These are phyloP conservation scores for Anoura caudifer DNA, from an alignment of 2,113 vertebrate species.

Conservation along the genomic window DNA sequence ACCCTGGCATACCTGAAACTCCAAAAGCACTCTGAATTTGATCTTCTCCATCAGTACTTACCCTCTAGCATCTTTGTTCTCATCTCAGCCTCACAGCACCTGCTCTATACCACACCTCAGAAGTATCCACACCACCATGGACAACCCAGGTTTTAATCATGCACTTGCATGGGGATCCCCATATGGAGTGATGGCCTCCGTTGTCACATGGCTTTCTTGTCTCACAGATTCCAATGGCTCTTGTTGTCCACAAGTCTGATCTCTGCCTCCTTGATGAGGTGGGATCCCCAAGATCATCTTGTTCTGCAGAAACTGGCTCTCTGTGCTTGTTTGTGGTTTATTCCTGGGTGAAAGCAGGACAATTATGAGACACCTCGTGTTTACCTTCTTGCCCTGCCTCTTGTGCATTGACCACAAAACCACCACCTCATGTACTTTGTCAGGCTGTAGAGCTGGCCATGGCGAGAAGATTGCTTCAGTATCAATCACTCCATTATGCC, in stretches of 20 bases:
- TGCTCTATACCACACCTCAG: background rate
- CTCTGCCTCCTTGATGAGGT: background rate
- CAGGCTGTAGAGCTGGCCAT: background rate
- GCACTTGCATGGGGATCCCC: background rate
- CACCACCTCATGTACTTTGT: background rate
- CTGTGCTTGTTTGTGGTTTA: background rate
- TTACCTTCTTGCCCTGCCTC: background rate
- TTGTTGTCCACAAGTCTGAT: background rate
- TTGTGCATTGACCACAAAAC: background rate
- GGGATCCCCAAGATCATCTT: background rate
- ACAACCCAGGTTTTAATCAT: background rate
- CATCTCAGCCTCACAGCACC: background rate
- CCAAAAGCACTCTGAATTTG: background rate
- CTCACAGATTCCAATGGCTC: background rate
- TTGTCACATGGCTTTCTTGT: background rate
- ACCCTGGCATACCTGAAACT: background rate
- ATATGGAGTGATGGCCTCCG: background rate
- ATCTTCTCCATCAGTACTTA: background rate
- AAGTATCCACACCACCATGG: background rate
- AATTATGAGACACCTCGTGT: accelerated
- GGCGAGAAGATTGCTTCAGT: no score
- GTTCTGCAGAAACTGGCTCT: background rate
- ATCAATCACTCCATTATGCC: no score
- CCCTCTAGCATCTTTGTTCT: background rate
- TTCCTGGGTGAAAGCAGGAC: background rate